Evolutionary conservation across 1,140 invertebrate species (phyloP).

Genomic region (Papilio polyxenes): DNA sequence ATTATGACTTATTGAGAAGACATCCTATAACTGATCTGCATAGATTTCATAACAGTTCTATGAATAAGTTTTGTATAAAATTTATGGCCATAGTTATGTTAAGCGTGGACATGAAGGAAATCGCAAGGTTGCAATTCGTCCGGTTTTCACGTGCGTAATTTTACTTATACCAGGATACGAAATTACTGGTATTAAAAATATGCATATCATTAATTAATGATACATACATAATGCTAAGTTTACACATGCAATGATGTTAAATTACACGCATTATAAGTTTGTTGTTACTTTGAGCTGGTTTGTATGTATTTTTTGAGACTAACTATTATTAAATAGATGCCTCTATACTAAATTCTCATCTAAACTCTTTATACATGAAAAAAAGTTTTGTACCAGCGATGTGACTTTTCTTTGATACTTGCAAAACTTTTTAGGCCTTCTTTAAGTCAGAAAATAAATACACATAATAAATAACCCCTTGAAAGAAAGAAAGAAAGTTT

Average conservation of each 20-base stretch:
- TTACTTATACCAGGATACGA: background rate
- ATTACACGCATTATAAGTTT: constrained; percentile 1
- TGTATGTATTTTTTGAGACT: background rate
- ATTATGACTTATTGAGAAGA: no score
- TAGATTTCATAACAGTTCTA: no score
- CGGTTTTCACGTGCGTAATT: constrained; percentile 22
- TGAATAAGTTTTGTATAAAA: background rate
- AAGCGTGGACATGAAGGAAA: background rate
- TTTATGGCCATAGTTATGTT: background rate
- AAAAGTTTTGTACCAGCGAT: no score
- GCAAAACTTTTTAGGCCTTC: background rate
- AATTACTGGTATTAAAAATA: constrained; percentile 3
- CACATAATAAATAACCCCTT: no score
- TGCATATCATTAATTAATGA: constrained; percentile 6
- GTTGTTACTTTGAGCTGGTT: background rate
- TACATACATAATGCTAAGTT: background rate
- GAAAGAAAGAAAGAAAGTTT: no score
- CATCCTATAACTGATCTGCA: no score
- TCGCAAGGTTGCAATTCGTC: constrained; percentile 14
- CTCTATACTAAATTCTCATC: no score
- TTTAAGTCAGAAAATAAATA: no score
- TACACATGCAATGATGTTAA: background rate
- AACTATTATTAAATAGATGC: background rate
- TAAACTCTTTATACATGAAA: no score
- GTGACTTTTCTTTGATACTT: no score